Conservation (phyloP, 2,113 vertebrate species). For the Tretioscincus oriximinensis region DNA sequence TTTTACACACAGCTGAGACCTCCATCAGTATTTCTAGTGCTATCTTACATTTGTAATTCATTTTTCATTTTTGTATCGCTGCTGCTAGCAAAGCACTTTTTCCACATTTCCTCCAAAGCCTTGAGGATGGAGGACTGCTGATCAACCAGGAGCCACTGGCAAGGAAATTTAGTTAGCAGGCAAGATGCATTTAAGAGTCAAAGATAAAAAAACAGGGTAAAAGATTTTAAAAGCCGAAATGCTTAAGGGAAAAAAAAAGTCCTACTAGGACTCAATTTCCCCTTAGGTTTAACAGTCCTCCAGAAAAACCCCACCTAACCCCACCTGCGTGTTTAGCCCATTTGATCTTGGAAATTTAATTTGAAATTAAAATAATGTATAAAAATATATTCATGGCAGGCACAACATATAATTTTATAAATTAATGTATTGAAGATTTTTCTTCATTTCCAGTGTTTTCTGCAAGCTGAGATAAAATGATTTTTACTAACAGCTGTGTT, state of each 20-base stretch:
- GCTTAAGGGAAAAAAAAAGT: conserved; percentile 31
- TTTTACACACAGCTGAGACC: conserved; percentile 10
- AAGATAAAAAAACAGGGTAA: conserved; percentile 54
- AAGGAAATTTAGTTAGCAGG: conserved; percentile 66
- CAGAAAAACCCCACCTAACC: not conserved
- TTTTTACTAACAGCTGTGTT: conserved; percentile 54
- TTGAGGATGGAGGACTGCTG: conserved; percentile 57
- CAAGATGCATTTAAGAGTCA: conserved; percentile 66
- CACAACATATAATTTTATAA: conserved; percentile 43
- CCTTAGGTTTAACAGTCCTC: not conserved
- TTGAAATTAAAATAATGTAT: conserved; percentile 61
- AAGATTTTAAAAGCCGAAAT: conserved; percentile 60
- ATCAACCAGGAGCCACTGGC: conserved; percentile 60
- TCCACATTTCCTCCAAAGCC: conserved; percentile 56
- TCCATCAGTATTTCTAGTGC: conserved; percentile 51
- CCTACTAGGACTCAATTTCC: conserved; percentile 22
- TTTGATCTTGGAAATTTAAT: conserved; percentile 54
- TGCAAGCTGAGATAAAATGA: conserved; percentile 54
- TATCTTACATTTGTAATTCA: conserved; percentile 81
- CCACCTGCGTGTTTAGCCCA: conserved; percentile 44
- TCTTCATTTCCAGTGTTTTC: conserved; percentile 59
- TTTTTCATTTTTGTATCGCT: conserved; percentile 55
- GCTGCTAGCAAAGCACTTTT: conserved; percentile 69
- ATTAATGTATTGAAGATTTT: conserved; percentile 42
- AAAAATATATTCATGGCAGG: conserved; percentile 48